phyloP scores from a whole-genome alignment of 1,140 invertebrate species.

The Aphis gossypii region DNA sequence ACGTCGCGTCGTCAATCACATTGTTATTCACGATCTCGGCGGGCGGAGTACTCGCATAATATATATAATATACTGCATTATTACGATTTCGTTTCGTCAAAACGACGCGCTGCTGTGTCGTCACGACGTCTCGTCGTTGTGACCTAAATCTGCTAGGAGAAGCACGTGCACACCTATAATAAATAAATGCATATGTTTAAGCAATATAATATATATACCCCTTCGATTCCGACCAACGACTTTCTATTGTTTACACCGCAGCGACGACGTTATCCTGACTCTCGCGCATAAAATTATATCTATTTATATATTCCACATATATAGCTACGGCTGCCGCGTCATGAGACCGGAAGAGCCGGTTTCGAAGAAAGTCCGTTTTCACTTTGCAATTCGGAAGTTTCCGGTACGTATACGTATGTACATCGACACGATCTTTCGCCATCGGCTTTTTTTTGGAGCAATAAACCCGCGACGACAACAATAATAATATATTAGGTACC shows the following conservation, averaged over 20 bases:
- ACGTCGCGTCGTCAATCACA: not conserved
- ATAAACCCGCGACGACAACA: not conserved
- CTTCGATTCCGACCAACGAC: not conserved
- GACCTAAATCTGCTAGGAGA: conserved; percentile 17
- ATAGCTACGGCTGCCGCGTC: no score
- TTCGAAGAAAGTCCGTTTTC: conserved; percentile 46
- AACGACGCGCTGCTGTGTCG: not conserved
- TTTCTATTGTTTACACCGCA: conserved; percentile 53
- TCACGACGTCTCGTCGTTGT: not conserved
- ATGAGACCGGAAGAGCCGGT: conserved; percentile 47
- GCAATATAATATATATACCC: conserved; percentile 31
- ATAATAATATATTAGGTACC: not conserved
- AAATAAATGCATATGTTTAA: conserved; percentile 12
- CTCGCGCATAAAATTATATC: not conserved
- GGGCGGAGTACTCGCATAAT: not conserved
- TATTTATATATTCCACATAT: not conserved
- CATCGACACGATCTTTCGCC: not conserved
- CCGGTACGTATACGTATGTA: not conserved
- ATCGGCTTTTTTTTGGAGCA: not conserved
- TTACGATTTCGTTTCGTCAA: conserved; percentile 17
- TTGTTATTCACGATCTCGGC: not conserved
- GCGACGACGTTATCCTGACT: not conserved
- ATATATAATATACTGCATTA: not conserved
- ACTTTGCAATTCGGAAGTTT: conserved; percentile 27
- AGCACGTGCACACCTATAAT: not conserved